Percentiles rank a stretch among this genome's conserved stretches.
These are phyloP conservation scores for Notiomystis cincta DNA, from an alignment of 2,113 vertebrate species.

Conservation along the genomic window DNA sequence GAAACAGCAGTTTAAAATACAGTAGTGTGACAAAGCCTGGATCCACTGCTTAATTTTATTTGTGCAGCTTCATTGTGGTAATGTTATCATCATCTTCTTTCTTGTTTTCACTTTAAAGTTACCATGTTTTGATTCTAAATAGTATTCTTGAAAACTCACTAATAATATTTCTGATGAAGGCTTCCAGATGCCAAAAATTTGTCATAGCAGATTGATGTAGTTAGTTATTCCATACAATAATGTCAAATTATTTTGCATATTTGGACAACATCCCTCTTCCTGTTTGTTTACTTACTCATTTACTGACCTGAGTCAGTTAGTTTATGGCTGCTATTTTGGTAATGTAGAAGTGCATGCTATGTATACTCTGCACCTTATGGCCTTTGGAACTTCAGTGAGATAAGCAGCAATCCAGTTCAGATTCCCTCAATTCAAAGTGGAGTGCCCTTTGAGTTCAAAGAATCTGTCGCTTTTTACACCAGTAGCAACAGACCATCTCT, in stretches of 20 bases:
- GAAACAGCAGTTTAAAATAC: background rate
- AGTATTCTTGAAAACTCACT: background rate
- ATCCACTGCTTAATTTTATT: background rate
- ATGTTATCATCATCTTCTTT: background rate
- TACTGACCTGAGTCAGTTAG: background rate
- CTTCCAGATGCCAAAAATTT: background rate
- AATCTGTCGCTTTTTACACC: background rate
- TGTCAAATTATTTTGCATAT: background rate
- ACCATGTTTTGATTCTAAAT: background rate
- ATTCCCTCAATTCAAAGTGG: background rate
- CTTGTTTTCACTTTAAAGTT: background rate
- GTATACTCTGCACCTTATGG: background rate
- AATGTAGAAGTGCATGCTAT: background rate
- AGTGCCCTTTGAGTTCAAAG: background rate
- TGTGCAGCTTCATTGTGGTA: background rate
- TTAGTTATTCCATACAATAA: background rate
- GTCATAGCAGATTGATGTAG: background rate
- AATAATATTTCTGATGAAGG: background rate
- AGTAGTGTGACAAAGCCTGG: background rate
- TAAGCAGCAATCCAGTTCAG: background rate
- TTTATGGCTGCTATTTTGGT: background rate
- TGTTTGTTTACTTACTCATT: background rate
- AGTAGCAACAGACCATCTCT: background rate
- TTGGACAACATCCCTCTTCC: background rate
- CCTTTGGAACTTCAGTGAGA: conserved; percentile 30